Evolutionary conservation across 2,888 invertebrate genomes (phyloP).

Genomic region (Polyploca ridens): DNA sequence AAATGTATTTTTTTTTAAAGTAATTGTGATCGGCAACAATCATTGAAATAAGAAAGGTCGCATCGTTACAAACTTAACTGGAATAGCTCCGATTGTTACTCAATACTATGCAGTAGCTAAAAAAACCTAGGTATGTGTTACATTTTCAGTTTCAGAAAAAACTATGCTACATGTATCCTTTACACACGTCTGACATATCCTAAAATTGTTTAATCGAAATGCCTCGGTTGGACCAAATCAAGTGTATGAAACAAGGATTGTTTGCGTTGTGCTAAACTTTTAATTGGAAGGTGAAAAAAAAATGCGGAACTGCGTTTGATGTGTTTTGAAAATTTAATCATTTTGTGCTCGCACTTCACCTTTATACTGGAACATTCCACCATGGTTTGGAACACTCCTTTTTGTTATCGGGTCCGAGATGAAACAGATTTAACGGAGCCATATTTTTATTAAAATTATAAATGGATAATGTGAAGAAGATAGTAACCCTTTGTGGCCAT

Average conservation of each 20-base stretch:
- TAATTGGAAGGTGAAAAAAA: constrained; percentile 40
- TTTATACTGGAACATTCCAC: constrained; percentile 10
- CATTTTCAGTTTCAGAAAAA: no score
- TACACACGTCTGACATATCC: no score
- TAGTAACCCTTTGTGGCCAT: no score
- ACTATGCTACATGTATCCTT: no score
- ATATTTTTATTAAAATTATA: neutral
- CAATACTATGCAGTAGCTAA: no score
- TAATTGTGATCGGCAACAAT: no score
- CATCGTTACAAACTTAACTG: no score
- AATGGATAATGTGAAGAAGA: neutral
- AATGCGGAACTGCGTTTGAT: constrained; percentile 40
- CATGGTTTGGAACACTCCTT: neutral
- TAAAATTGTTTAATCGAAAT: no score
- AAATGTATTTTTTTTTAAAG: no score
- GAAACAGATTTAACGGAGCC: neutral
- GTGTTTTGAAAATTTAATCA: constrained; percentile 45
- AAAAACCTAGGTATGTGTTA: no score
- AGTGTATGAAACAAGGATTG: constrained; percentile 15
- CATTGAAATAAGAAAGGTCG: no score
- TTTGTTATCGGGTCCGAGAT: constrained; percentile 13
- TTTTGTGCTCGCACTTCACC: constrained; percentile 22
- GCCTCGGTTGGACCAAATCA: neutral
- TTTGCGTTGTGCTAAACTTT: constrained; percentile 45
- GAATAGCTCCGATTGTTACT: no score